A percentile compares a stretch with the other conserved stretches of the same genome.
Conservation (phyloP, 2,888 invertebrate species). For the Lasioglossum pauxillum region DNA sequence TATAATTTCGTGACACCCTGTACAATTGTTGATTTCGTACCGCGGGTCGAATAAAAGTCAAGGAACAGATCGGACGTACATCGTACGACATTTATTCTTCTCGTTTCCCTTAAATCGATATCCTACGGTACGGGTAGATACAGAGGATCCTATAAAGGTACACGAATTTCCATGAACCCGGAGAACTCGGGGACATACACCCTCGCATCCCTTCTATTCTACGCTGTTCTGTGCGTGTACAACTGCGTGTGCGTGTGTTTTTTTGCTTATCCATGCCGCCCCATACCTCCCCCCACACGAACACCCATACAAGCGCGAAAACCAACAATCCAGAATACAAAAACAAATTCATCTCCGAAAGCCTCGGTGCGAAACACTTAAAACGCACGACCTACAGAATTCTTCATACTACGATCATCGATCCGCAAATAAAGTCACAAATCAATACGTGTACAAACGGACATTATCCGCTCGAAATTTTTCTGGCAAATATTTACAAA, state of each 20-base stretch:
- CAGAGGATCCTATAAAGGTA: slow-evolving; percentile 61
- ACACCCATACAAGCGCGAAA: neutral
- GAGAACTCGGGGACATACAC: slow-evolving; percentile 56
- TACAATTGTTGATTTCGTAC: neutral
- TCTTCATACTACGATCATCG: neutral
- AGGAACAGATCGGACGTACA: slow-evolving; percentile 45
- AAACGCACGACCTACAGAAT: neutral
- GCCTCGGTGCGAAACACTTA: neutral
- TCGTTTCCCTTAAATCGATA: slow-evolving; percentile 53
- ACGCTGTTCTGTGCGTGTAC: slow-evolving; percentile 48
- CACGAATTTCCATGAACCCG: slow-evolving; percentile 53
- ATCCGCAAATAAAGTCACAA: neutral
- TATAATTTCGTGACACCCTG: too few species aligned
- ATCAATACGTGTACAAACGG: neutral
- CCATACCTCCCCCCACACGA: neutral
- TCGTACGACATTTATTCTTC: slow-evolving; percentile 67
- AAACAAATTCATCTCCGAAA: neutral
- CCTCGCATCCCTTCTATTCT: slow-evolving; percentile 47
- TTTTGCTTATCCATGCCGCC: slow-evolving; percentile 39
- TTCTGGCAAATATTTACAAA: neutral
- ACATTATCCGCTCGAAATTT: neutral
- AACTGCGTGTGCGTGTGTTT: slow-evolving; percentile 50
- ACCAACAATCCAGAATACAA: neutral
- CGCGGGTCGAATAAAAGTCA: neutral
- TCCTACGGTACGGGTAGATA: slow-evolving; percentile 60